Evolutionary conservation across 2,797 vertebrate genomes (phyloP).

Genomic region (Adrianichthys oophorus): DNA sequence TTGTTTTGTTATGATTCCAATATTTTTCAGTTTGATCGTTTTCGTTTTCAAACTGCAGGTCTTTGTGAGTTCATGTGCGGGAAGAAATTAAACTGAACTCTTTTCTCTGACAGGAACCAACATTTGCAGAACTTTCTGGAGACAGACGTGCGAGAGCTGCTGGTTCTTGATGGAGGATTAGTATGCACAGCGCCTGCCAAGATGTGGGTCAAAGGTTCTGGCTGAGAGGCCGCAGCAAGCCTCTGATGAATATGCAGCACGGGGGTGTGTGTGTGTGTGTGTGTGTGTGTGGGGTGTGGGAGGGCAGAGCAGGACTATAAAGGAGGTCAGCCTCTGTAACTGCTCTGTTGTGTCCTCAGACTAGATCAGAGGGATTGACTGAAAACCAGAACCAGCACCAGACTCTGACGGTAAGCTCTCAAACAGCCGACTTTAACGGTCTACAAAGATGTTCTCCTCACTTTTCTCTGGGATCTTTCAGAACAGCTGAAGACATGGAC

Average conservation of each 20-base stretch:
- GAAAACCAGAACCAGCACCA: neutral
- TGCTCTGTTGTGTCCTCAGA: conserved; percentile 7
- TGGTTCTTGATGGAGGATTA: neutral
- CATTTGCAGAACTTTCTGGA: neutral
- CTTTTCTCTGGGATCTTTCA: neutral
- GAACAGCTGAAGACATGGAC: conserved; percentile 69
- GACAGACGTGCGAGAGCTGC: neutral
- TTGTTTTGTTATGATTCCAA: no score
- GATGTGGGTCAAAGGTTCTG: conserved; percentile 43
- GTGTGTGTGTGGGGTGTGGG: conserved; percentile 42
- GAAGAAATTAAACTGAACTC: neutral
- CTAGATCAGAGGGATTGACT: neutral
- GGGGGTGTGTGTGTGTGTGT: conserved; percentile 34
- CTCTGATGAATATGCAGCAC: conserved; percentile 47
- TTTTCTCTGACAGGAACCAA: no score
- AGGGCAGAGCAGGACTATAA: conserved; percentile 37
- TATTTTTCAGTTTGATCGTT: no score
- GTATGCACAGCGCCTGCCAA: neutral
- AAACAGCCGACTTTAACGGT: no score
- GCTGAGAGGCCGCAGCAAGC: neutral
- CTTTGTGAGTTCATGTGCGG: no score
- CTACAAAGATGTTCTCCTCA: neutral
- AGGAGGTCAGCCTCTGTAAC: conserved; percentile 1
- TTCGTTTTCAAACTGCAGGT: no score
- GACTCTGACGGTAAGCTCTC: conserved; percentile 30